Percentiles rank a stretch among this genome's conserved stretches.
These are phyloP conservation scores for Ancistrus triradiatus DNA, from an alignment of 2,113 vertebrate species.

Conservation along the genomic window DNA sequence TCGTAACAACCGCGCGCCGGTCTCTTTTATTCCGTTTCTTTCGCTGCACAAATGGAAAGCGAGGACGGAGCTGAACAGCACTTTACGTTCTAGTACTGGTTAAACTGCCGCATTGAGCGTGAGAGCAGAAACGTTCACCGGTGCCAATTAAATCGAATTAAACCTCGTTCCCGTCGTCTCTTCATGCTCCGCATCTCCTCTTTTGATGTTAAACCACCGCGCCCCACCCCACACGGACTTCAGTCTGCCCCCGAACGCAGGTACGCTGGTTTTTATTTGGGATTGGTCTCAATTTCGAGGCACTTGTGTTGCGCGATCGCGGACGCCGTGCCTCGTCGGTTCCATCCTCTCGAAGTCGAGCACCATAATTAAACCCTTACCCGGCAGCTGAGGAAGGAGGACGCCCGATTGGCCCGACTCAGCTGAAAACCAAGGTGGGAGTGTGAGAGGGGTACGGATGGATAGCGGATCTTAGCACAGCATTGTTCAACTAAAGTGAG, in stretches of 20 bases:
- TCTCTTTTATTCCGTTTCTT: background rate
- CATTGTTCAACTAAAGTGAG: slow-evolving; percentile 40
- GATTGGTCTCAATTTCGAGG: slow-evolving; percentile 2
- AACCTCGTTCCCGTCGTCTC: slow-evolving; percentile 62
- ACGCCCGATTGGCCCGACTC: too few species aligned
- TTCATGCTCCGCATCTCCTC: too few species aligned
- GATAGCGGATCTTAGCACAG: slow-evolving; percentile 40
- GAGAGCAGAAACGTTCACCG: slow-evolving; percentile 47
- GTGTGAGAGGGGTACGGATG: background rate
- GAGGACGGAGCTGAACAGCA: slow-evolving; percentile 59
- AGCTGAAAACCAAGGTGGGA: slow-evolving; percentile 7
- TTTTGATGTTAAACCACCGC: too few species aligned
- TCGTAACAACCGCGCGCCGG: too few species aligned
- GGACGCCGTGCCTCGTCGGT: slow-evolving; percentile 62
- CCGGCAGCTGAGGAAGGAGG: slow-evolving; percentile 69
- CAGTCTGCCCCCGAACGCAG: background rate
- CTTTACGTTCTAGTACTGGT: slow-evolving; percentile 73
- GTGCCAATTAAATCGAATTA: slow-evolving; percentile 70
- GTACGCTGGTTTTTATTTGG: background rate
- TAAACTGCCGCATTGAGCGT: slow-evolving; percentile 73
- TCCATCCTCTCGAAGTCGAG: slow-evolving; percentile 68
- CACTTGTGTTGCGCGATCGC: background rate
- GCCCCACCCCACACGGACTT: too few species aligned
- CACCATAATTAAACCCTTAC: slow-evolving; percentile 79
- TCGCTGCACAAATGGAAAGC: background rate